Evolutionary conservation across 23 tunicate genomes (phyloP), one percentile per base, ranked within the genome.

Genomic region (Halocynthia roretzi): DNA sequence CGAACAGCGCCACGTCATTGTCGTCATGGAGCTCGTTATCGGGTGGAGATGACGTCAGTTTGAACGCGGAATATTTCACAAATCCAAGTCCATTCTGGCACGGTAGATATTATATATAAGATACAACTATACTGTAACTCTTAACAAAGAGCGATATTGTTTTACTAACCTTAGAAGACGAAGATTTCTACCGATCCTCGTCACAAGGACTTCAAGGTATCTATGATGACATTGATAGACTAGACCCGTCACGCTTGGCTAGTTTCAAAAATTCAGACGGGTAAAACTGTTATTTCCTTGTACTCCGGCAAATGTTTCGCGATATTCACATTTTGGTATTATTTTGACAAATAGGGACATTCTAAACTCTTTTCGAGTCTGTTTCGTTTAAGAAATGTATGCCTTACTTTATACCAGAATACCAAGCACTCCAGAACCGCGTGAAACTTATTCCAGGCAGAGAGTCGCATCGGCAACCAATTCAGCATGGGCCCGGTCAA

Each of bases 211-310:
- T 77, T 48, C 96, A 89, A 70, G 71, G 60, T 19, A 83, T 89
- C 44, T 89, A 84, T 60, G 96, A 89, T 70, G 96, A 89, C 57
- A 80, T 89, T 0, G 96, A 84, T 71, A 51, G 68, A 6, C 83
- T 89, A 7, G 84, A 87, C 61, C 96, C 96, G 10, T 89, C 96
- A 52, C 66, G 88, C 11, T 51, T 57, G 23, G 82, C 78, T 2
- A 74, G 56, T 53, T 31, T 31, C 44, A 31, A 31, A 31, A 31
- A 31, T 31, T 31, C 44, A 31, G 44, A 31, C 1, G 44, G 44
- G 44, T 31, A 31, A 31, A 31, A 31, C 44, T 31, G 44, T 31
- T 31, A 31, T 31, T 31, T 31, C 44, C 1, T 31, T 31, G 44
- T 31, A 31, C 44, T 1, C 44, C 44, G 2, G 44, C 44, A 31